Conservation (phyloP, 2,113 vertebrate species). For the Sarotherodon lohbergeri region DNA sequence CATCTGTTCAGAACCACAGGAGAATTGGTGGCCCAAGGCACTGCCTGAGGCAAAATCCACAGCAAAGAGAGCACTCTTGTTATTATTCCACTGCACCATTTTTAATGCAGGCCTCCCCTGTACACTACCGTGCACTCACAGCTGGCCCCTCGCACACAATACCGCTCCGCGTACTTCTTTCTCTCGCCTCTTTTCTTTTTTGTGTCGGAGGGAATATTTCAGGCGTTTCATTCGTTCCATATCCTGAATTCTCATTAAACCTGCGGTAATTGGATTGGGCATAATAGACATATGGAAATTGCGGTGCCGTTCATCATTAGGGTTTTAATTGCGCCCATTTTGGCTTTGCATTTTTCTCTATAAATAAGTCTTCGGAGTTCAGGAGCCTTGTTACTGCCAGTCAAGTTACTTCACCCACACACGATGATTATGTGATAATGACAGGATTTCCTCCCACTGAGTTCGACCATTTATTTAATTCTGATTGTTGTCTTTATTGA, state of each 20-base stretch:
- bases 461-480: background rate
- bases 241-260: conserved; percentile 69
- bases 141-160: conserved; percentile 36
- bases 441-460: conserved; percentile 12
- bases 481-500: background rate
- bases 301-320: conserved; percentile 77
- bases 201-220: conserved; percentile 34
- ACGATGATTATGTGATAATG: background rate
- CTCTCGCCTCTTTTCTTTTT: background rate
- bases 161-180: background rate
- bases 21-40: conserved; percentile 51
- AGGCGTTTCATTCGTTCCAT: conserved; percentile 54
- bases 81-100: conserved; percentile 46
- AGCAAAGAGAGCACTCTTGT: conserved; percentile 46
- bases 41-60: conserved; percentile 53
- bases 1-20: conserved; percentile 61
- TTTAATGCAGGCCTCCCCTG: conserved; percentile 21
- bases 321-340: conserved; percentile 69
- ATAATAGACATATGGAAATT: conserved; percentile 77
- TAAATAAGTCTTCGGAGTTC: conserved; percentile 61
- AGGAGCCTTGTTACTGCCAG: conserved; percentile 8
- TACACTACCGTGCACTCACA: conserved; percentile 19
- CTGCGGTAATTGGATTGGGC: conserved; percentile 67
- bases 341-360: conserved; percentile 11
- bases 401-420: background rate